Conservation (phyloP, 2,113 vertebrate species). For the Suricata suricatta region DNA sequence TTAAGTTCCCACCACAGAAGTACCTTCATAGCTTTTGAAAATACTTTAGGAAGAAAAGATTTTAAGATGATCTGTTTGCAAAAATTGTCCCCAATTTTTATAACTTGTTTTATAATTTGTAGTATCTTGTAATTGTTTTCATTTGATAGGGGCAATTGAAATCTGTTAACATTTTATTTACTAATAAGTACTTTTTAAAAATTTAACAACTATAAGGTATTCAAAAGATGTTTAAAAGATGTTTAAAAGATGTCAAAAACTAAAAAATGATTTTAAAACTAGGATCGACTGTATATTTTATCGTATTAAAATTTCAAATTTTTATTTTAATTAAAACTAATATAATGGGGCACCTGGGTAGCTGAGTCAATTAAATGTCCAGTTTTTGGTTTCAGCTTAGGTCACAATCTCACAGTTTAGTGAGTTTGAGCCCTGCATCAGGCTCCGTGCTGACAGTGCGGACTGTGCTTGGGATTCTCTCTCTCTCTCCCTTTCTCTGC, state of each 20-base stretch:
- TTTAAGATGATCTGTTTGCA: conserved; percentile 18
- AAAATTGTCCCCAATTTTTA: neutral
- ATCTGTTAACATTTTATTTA: conserved; percentile 45
- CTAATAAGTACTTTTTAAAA: conserved; percentile 9
- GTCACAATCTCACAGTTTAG: too few relatives aligned
- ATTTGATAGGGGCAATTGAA: neutral
- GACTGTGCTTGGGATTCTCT: too few relatives aligned
- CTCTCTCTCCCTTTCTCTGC: too few relatives aligned
- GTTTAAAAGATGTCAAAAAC: neutral
- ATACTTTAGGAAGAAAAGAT: neutral
- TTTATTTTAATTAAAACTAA: conserved; percentile 37
- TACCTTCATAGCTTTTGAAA: neutral
- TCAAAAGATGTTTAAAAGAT: neutral
- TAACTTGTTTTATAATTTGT: neutral
- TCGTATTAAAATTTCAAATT: conserved; percentile 25
- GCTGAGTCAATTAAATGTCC: too few relatives aligned
- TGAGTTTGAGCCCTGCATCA: too few relatives aligned
- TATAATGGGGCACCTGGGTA: neutral
- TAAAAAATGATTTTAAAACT: conserved; percentile 45
- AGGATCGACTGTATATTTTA: neutral
- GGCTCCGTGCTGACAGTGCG: too few relatives aligned
- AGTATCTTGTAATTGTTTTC: neutral
- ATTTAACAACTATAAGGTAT: neutral
- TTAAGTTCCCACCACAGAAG: neutral
- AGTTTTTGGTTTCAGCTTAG: too few relatives aligned